Evolutionary conservation across 1,140 invertebrate species (phyloP).

Genomic region (Pinna nobilis): DNA sequence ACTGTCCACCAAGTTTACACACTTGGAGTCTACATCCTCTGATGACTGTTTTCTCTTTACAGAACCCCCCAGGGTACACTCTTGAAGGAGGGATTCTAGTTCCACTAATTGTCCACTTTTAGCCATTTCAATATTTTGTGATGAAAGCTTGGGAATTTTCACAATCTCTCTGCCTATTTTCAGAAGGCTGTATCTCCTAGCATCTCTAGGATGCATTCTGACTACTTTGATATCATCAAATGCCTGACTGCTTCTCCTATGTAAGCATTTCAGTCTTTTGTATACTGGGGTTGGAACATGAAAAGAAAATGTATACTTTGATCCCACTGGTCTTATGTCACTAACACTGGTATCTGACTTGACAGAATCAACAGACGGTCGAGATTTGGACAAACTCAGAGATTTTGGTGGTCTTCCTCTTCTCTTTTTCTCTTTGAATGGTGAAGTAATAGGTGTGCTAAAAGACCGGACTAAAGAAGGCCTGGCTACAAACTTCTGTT

Average conservation of each 20-base stretch:
- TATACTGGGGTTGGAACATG: slow-evolving; percentile 67
- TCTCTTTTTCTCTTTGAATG: slow-evolving; percentile 10
- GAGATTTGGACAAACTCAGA: no score
- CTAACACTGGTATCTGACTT: no score
- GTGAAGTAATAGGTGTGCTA: background rate
- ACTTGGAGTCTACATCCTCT: no score
- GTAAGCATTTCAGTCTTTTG: slow-evolving; percentile 60
- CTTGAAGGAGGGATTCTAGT: no score
- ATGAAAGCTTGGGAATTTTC: slow-evolving; percentile 50
- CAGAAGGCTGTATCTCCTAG: slow-evolving; percentile 66
- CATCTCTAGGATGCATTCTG: slow-evolving; percentile 70
- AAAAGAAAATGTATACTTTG: slow-evolving; percentile 64
- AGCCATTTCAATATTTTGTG: slow-evolving; percentile 41
- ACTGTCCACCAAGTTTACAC: no score
- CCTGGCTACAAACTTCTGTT: slow-evolving; percentile 1
- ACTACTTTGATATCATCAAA: slow-evolving; percentile 54
- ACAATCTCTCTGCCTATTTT: slow-evolving; percentile 70
- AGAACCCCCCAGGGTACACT: no score
- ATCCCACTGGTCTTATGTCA: no score
- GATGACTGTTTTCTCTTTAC: no score
- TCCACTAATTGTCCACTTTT: no score
- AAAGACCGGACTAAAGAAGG: slow-evolving; percentile 12
- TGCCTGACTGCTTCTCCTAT: slow-evolving; percentile 16
- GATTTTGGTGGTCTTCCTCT: slow-evolving; percentile 12
- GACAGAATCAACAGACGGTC: background rate